phyloP scores from a whole-genome alignment of 2,113 vertebrate species.

The Scolopax mira region DNA sequence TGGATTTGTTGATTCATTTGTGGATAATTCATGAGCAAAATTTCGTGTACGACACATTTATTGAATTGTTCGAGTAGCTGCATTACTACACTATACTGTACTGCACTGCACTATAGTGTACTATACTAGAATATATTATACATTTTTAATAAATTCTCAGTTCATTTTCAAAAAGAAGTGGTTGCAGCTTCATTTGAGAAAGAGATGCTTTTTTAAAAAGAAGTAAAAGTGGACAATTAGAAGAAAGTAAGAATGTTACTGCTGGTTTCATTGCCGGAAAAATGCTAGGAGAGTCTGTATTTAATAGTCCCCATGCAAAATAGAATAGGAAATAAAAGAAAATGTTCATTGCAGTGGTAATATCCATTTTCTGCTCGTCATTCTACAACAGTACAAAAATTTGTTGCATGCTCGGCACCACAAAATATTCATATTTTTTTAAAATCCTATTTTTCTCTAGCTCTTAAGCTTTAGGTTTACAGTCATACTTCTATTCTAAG shows the following conservation, averaged over 20 bases:
- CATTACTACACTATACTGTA: not conserved
- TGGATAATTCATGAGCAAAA: not conserved
- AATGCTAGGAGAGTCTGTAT: not conserved
- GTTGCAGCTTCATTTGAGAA: not conserved
- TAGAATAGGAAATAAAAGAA: not conserved
- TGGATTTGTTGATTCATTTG: not conserved
- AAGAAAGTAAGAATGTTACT: constrained; percentile 10
- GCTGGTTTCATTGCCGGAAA: not conserved
- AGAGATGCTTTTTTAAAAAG: not conserved
- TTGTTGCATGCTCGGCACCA: not conserved
- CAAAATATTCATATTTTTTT: not conserved
- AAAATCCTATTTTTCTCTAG: not conserved
- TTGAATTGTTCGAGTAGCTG: not conserved
- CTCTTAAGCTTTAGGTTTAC: not conserved
- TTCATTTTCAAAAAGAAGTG: not conserved
- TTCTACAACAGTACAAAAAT: not conserved
- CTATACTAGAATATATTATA: not conserved
- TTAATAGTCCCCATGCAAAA: not conserved
- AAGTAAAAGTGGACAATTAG: not conserved
- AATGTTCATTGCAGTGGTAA: not conserved
- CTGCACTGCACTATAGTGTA: not conserved
- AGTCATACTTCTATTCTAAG: not conserved
- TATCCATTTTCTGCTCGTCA: not conserved
- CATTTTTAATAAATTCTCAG: not conserved
- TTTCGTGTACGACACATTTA: not conserved